Evolutionary conservation across 1,140 invertebrate species (phyloP).

Genomic region (Caenorhabditis brenneri): DNA sequence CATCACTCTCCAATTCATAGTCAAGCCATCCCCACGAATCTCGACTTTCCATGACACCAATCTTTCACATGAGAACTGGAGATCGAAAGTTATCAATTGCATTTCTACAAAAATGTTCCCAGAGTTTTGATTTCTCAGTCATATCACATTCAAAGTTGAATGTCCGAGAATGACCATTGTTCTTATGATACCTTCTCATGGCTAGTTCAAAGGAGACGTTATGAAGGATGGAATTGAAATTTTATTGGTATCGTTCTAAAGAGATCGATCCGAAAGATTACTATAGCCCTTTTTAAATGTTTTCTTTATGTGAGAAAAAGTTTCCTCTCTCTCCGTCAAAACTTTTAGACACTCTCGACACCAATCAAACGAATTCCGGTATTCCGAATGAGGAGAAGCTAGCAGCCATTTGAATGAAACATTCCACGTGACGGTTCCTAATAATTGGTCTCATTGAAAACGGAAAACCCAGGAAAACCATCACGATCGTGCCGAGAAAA

Average conservation of each 20-base stretch:
- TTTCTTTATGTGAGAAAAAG: slow-evolving; percentile 42
- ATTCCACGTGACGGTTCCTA: slow-evolving; percentile 11
- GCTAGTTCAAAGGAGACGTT: slow-evolving; percentile 33
- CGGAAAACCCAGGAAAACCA: not conserved
- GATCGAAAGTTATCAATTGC: too few species aligned
- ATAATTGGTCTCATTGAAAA: not conserved
- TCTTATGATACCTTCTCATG: slow-evolving; percentile 23
- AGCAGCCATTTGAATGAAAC: slow-evolving; percentile 3
- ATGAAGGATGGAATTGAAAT: slow-evolving; percentile 39
- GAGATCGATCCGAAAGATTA: slow-evolving; percentile 25
- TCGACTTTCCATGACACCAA: too few species aligned
- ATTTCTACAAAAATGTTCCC: too few species aligned
- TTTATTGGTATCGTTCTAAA: slow-evolving; percentile 32
- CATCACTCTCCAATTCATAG: too few species aligned
- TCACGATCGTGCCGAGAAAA: not conserved
- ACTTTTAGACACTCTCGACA: slow-evolving; percentile 35
- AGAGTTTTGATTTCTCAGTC: not conserved
- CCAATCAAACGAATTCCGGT: slow-evolving; percentile 22
- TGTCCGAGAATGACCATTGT: slow-evolving; percentile 15
- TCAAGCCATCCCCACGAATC: too few species aligned
- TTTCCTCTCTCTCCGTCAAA: not conserved
- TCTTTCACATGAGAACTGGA: too few species aligned
- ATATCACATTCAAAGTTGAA: not conserved
- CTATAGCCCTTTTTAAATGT: slow-evolving; percentile 18
- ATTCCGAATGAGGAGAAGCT: not conserved